Evolutionary conservation across 2,113 vertebrate genomes (phyloP), one percentile per base, ranked within the genome.

Genomic region (Calonectris borealis): DNA sequence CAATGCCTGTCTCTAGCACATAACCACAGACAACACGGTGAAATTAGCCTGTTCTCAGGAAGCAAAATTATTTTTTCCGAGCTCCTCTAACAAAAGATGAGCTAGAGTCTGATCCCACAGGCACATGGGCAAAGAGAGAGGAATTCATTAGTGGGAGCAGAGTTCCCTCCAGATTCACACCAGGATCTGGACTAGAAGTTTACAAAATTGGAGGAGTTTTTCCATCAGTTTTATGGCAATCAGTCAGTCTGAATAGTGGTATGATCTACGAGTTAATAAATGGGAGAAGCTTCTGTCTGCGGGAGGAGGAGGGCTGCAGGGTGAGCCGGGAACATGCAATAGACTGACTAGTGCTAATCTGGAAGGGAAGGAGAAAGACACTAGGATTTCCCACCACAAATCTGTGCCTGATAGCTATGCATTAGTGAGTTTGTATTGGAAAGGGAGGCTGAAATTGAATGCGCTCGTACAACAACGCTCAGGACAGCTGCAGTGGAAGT

Each of bases 271-370:
- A 80, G 14, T 76, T 48, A 60, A 68, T 24, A 80, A 79, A 52
- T 10, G 8, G 48, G 46, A 81, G 68, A 84, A 87, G 34, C 31
- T 80, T 64, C 31, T 6, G 2, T 34, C 29, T 51, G 25, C 15
- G 55, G 7, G 15, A 4, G 8, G 5, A 72, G 10, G 25, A 46
- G 31, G 13, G 19, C 58, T 73, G 12, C 42, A 71, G n/a, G 12
- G 11, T 46, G n/a, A 87, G 16, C 32, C 0, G 0, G 6, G 2
- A 75, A 82, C 13, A 13, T 3, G n/a, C 27, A 32, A 31, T 51
- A n/a, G 18, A 7, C 26, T 13, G 32, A 24, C 38, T 60, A 66
- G 42, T 31, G 44, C 4, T 51, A 17, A 68, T 6, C 7, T 52
- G 52, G 61, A 71, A 93, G 34, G 8, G 40, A 83, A 16, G 9